phyloP scores from a whole-genome alignment of 2,797 vertebrate genomes.

The Cynodonichthys magdalenae region DNA sequence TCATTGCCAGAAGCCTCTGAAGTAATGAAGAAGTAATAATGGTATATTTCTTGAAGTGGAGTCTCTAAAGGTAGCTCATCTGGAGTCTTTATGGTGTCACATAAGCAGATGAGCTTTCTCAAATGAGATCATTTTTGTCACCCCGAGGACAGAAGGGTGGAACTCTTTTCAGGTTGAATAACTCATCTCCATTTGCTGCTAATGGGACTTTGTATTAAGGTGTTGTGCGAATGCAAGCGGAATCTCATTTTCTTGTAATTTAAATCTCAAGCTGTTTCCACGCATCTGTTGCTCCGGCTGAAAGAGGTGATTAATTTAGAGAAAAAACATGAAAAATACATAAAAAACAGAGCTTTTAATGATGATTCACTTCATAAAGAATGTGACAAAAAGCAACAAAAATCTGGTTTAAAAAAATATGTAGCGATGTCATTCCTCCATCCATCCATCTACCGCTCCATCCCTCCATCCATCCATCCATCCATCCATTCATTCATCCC shows the following conservation, averaged over 20 bases:
- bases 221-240: conserved; percentile 61
- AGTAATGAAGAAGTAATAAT: conserved; percentile 75
- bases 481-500: no score
- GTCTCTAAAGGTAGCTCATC: conserved; percentile 71
- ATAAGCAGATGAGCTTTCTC: conserved; percentile 72
- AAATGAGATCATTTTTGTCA: conserved; percentile 73
- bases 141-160: conserved; percentile 63
- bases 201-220: conserved; percentile 70
- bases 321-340: conserved; percentile 2
- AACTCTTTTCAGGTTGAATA: conserved; percentile 62
- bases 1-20: conserved; percentile 59
- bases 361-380: conserved; percentile 54
- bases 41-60: conserved; percentile 66
- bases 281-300: conserved; percentile 60
- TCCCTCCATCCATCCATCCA: no score
- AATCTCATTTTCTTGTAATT: conserved; percentile 66
- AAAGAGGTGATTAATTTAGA: conserved; percentile 30
- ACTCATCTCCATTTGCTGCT: conserved; percentile 69
- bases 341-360: conserved; percentile 39
- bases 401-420: no score
- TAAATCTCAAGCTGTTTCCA: conserved; percentile 68
- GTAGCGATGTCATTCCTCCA: conserved; percentile 7
- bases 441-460: conserved; percentile 28
- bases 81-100: conserved; percentile 68
- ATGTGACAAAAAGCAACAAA: conserved; percentile 26